Evolutionary conservation across 2,113 vertebrate species (phyloP).

Genomic region (Aleadryas rufinucha): DNA sequence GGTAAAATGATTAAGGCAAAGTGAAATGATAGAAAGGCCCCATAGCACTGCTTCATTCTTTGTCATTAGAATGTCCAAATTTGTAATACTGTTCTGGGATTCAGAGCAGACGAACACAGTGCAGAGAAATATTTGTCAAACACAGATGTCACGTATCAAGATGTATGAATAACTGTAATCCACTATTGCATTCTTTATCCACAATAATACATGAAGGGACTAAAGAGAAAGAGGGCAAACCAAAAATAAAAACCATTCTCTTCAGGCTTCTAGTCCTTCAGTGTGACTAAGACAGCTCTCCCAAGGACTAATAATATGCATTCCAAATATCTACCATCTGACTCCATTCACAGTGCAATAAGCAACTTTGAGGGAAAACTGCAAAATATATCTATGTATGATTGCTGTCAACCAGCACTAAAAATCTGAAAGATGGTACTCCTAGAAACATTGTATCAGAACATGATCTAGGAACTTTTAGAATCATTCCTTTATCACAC

Average conservation of each 20-base stretch:
- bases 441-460: background rate
- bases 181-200: background rate
- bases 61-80: background rate
- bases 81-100: background rate
- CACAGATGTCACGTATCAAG: background rate
- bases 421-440: background rate
- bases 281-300: background rate
- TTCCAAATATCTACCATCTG: constrained; percentile 10
- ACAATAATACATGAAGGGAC: background rate
- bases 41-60: background rate
- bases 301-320: background rate
- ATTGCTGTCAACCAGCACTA: background rate
- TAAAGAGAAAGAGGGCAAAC: background rate
- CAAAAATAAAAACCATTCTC: background rate
- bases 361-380: background rate
- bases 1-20: background rate
- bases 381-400: background rate
- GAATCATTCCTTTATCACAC: background rate
- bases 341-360: background rate
- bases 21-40: background rate
- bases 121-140: background rate
- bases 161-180: background rate
- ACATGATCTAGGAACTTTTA: background rate
- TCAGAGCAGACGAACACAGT: background rate
- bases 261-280: background rate